Evolutionary conservation across 2,888 invertebrate species (phyloP), one percentile per base, ranked within the genome.

Genomic region (Pinctada fucata): DNA sequence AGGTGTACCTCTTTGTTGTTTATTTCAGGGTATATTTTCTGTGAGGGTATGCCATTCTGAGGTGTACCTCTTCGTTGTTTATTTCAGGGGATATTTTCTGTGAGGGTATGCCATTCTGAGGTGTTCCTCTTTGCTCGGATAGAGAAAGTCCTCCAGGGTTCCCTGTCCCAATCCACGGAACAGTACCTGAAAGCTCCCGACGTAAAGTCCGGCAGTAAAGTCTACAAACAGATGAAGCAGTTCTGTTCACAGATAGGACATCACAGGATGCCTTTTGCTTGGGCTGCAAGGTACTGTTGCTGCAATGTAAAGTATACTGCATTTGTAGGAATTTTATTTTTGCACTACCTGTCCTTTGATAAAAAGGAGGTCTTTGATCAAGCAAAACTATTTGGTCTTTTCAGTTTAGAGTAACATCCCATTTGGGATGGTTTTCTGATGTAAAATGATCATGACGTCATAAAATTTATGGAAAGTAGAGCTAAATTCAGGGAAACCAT

Each of bases 201-300:
- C 82, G 78, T 81, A 65, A 90, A 88, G 78, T 83, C 83, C 4
- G 92, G 89, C 8, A 85, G 86, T 69, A 97, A 97, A 76, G 86
- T 89, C 45, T 85, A 90, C 81, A 84, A 84, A 76, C 95, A 95
- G 82, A 96, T 83, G 95, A 95, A 89, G 94, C 95, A 66, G 96
- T 96, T 92, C 95, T 96, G 88, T 95, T 96, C 92, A 94, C 88
- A 97, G 88, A 95, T 98, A 83, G 97, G 97, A 2, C 95, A 95
- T 88, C 97, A 97, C 91, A 95, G 97, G 83, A 98, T 98, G 97
- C 98, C 98, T 1, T 97, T 99, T 92, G 98, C 97, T n/a, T 99
- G 98, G 98, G 95, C 97, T 45, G 97, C 97, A 0, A 90, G 90
- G 93, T 93, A 82, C 81, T 83, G 48, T 13, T n/a, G n/a, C n/a